Base-by-base conservation (phyloP, 2,797 vertebrate species). In the Arrhamphus sclerolepis region DNA sequence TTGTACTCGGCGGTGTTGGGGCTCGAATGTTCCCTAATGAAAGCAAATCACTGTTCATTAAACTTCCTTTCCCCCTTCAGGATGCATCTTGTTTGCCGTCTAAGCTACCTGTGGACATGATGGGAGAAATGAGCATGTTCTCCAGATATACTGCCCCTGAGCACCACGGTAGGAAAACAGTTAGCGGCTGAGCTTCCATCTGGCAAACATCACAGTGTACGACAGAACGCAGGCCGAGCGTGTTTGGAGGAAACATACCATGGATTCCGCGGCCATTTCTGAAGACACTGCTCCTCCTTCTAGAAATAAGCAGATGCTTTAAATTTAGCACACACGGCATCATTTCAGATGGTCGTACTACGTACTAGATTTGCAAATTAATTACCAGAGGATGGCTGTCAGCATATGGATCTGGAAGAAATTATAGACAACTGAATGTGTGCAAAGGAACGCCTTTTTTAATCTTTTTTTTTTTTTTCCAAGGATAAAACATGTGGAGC, bases 381-480 rank as follows among this genome's bases (percentile, higher is more conserved):
- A 56, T 90, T 87, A 93, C 93, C 89, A 2, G 57, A 3, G 66
- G 40, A 3, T 66, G 66, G 41, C 49, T 71, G 29, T 85, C 89
- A 7, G 68, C 89, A 68, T 93, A 92, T 1, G 92, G 92, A 88
- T 93, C 92, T 93, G 78, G 41, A 72, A 76, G 40, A 53, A 50
- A 47, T 34, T 1, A 4, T 56, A 0, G 31, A 52, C 6, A 22
- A n/a, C n/a, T n/a, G n/a, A n/a, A 6, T 0, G 7, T 7, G 0
- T 49, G 5, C 3, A 10, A 38, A 22, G 31, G n/a, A n/a, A n/a
- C n/a, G n/a, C n/a, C n/a, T n/a, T n/a, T n/a, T n/a, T n/a, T n/a
- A 26, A 26, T 26, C 24, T 26, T 3, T 3, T 26, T 26, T 26
- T 2, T 26, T 1, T 46, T 16, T 31, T 1, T 13, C 2, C 7